These are phyloP conservation scores for Pseudolycoriella hygida DNA, from an alignment of 2,888 invertebrate species.

Conservation along the genomic window DNA sequence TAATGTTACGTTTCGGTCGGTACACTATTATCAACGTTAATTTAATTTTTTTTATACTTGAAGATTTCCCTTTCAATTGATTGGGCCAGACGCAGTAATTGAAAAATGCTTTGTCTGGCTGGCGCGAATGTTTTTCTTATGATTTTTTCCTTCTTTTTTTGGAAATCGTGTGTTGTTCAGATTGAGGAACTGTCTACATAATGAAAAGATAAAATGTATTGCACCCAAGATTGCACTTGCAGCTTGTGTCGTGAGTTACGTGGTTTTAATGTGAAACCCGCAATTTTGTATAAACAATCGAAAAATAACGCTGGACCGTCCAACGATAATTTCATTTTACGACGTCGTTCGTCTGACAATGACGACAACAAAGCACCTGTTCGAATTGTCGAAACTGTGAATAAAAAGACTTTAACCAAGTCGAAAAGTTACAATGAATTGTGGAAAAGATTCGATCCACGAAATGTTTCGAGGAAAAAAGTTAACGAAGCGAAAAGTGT, in stretches of 20 bases:
- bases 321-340: slow-evolving; percentile 34
- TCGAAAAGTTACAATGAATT: slow-evolving; percentile 5
- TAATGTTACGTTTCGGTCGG: too few relatives aligned
- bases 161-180: too few relatives aligned
- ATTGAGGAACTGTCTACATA: too few relatives aligned
- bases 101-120: too few relatives aligned
- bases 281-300: slow-evolving; percentile 1
- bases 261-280: slow-evolving; percentile 34
- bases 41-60: too few relatives aligned
- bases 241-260: slow-evolving; percentile 56
- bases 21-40: too few relatives aligned
- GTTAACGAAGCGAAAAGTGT: neutral
- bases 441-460: slow-evolving; percentile 4
- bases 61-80: too few relatives aligned
- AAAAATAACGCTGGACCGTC: slow-evolving; percentile 25
- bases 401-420: slow-evolving; percentile 2
- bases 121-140: too few relatives aligned
- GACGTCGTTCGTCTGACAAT: slow-evolving; percentile 11
- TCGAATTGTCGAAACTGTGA: neutral
- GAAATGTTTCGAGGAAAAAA: neutral
- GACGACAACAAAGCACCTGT: neutral
- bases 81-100: too few relatives aligned
- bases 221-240: slow-evolving; percentile 54
- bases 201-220: slow-evolving; percentile 34
- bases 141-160: too few relatives aligned